Percentiles rank a stretch among this genome's conserved stretches.
Evolutionary conservation across 2,797 vertebrate genomes (phyloP).

Genomic region (Melanotaenia boesemani): DNA sequence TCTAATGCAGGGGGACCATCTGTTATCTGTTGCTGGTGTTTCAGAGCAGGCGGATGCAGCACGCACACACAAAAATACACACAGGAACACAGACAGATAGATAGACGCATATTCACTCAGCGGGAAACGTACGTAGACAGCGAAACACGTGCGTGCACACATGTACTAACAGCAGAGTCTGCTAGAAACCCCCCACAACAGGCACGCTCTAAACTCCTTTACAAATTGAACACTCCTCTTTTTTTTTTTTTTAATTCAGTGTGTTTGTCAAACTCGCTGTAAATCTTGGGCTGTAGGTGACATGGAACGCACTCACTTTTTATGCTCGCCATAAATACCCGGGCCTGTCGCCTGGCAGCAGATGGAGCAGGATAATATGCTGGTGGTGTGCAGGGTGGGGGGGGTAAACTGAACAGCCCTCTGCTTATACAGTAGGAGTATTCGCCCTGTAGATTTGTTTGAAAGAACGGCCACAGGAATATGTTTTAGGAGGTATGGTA

Average conservation of each 20-base stretch:
- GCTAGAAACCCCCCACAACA: conserved; percentile 67
- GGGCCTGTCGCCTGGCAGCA: conserved; percentile 68
- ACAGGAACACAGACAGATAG: conserved; percentile 33
- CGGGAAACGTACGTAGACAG: conserved; percentile 47
- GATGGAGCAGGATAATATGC: conserved; percentile 74
- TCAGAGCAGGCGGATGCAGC: conserved; percentile 71
- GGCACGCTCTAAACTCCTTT: conserved; percentile 79
- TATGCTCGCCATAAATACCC: conserved; percentile 81
- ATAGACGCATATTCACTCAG: conserved; percentile 60
- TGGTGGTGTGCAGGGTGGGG: conserved; percentile 44
- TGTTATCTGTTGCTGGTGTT: conserved; percentile 86
- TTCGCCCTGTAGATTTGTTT: conserved; percentile 40
- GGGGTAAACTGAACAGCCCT: conserved; percentile 54
- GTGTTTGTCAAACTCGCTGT: conserved; percentile 69
- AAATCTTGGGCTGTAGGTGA: conserved; percentile 74
- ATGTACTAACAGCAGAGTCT: conserved; percentile 64
- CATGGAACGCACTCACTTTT: conserved; percentile 72
- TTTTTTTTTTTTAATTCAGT: conserved; percentile 53
- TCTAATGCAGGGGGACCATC: conserved; percentile 84
- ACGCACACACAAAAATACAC: conserved; percentile 10
- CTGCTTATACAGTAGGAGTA: conserved; percentile 37
- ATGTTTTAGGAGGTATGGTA: conserved; percentile 37
- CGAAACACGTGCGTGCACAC: conserved; percentile 43
- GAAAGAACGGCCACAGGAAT: conserved; percentile 48
- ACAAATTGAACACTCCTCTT: conserved; percentile 74